Base-by-base conservation (phyloP, 2,888 invertebrate species). In the Tineola bisselliella region DNA sequence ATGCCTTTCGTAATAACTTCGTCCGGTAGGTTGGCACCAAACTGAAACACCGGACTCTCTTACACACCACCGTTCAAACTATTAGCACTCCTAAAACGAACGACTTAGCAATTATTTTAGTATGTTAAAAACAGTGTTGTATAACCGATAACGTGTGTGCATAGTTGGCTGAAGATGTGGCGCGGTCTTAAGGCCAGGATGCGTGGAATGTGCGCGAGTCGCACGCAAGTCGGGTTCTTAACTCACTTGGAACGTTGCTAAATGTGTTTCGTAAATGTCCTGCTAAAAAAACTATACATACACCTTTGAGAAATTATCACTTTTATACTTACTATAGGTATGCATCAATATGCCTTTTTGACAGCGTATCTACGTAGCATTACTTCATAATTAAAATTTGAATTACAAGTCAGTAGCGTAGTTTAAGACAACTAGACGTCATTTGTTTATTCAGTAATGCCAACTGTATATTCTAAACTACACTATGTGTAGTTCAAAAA, bases 161-260 rank as follows among this genome's bases (percentile, higher is more conserved):
- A 33, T 33, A 43, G 59, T 59, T 54, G 56, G 60, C 11, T 62
- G 62, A 25, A 62, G 62, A 62, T 60, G 62, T 62, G 54, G 62
- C 44, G 60, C 62, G 44, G 30, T 44, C 56, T 44, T 48, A 52
- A 48, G 54, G 54, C 52, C 62, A 62, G 62, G 62, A 62, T 62
- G 62, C 57, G 57, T 38, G 60, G 62, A 62, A 62, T 62, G 62
- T 30, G 43, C 58, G 58, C 58, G 4, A 38, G 17, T 30, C 43
- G 59, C 59, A 59, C 59, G 59, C 59, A 59, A 59, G 44, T 43
- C 31, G 18, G 8, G 25, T 54, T 19, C 52, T 19, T 17, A 59
- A 59, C 59, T 59, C 18, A 43, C n/a, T 43, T 31, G 59, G 59
- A 59, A 59, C 59, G 44, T 59, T 59, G 59, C 38, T 54, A 19